A percentile compares a stretch with the other conserved stretches of the same genome.
phyloP scores from a whole-genome alignment of 2,888 invertebrate genomes.

The Brachypalpus laphriformis region DNA sequence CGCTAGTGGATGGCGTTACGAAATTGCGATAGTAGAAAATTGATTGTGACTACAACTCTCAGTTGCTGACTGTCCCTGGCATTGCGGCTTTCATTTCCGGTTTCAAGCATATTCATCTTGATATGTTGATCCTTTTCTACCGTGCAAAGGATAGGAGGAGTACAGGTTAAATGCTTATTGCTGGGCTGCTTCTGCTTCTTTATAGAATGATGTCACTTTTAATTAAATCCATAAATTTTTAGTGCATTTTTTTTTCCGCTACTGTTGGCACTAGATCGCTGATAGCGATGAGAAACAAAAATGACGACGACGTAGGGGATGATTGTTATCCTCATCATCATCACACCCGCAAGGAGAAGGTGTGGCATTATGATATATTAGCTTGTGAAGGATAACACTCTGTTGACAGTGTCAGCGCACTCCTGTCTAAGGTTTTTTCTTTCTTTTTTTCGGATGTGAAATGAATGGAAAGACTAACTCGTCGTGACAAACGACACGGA shows the following conservation, averaged over 20 bases:
- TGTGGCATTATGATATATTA: constrained; percentile 53
- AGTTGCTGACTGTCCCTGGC: constrained; percentile 11
- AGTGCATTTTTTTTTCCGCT: constrained; percentile 48
- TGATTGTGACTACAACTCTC: background rate
- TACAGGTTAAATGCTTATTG: constrained; percentile 42
- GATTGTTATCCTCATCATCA: constrained; percentile 1
- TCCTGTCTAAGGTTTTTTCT: background rate
- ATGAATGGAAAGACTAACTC: constrained; percentile 46
- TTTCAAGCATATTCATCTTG: background rate
- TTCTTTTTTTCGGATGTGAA: background rate
- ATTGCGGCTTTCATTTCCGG: background rate
- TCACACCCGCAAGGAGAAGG: constrained; percentile 30
- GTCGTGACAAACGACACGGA: constrained; percentile 29
- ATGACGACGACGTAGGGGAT: constrained; percentile 29
- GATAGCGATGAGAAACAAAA: constrained; percentile 10
- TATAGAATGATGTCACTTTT: constrained; percentile 41
- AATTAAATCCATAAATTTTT: constrained; percentile 66
- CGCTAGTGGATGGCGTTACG: too few relatives aligned
- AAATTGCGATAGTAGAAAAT: too few relatives aligned
- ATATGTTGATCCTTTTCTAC: constrained; percentile 23
- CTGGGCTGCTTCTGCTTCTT: background rate
- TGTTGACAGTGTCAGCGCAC: constrained; percentile 35
- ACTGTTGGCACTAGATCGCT: background rate
- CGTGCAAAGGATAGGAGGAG: constrained; percentile 4
- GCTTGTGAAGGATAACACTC: constrained; percentile 44